Evolutionary conservation across 2,888 invertebrate species (phyloP).

Genomic region (Xestobium rufovillosum): DNA sequence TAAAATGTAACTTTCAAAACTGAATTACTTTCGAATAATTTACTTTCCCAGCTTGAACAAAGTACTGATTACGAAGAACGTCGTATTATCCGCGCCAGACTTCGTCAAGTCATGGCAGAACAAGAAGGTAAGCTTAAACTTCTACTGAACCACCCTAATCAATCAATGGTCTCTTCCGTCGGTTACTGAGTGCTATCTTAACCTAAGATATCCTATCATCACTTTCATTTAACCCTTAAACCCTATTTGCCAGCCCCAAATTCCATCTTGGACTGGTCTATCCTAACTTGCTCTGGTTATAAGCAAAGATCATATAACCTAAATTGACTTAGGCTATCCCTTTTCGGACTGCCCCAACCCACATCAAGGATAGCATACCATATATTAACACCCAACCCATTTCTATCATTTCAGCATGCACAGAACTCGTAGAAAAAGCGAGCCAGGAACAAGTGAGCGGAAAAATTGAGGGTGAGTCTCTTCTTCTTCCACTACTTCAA

Average conservation of each 20-base stretch:
- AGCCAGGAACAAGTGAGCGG: conserved; percentile 37
- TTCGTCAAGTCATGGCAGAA: conserved; percentile 78
- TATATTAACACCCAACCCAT: neutral
- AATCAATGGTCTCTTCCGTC: neutral
- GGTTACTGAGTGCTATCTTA: neutral
- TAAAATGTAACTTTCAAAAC: conserved; percentile 1
- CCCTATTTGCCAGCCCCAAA: neutral
- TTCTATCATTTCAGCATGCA: conserved; percentile 43
- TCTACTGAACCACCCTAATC: neutral
- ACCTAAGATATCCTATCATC: neutral
- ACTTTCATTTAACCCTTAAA: conserved; percentile 5
- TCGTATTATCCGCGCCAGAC: conserved; percentile 69
- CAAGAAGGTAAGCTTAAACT: conserved; percentile 61
- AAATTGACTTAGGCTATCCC: conserved; percentile 2
- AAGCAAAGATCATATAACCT: neutral
- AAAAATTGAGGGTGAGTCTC: conserved; percentile 65
- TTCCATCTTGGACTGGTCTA: neutral
- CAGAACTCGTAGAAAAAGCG: conserved; percentile 47
- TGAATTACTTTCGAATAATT: neutral
- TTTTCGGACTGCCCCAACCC: no score
- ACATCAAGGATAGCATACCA: no score
- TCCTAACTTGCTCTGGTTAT: conserved; percentile 5
- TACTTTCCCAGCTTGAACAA: conserved; percentile 63
- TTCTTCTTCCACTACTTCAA: conserved; percentile 61
- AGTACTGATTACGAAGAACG: conserved; percentile 83